Evolutionary conservation across 1,140 invertebrate species (phyloP), one percentile per base, ranked within the genome.

Genomic region (Ptiloglossa arizonensis): DNA sequence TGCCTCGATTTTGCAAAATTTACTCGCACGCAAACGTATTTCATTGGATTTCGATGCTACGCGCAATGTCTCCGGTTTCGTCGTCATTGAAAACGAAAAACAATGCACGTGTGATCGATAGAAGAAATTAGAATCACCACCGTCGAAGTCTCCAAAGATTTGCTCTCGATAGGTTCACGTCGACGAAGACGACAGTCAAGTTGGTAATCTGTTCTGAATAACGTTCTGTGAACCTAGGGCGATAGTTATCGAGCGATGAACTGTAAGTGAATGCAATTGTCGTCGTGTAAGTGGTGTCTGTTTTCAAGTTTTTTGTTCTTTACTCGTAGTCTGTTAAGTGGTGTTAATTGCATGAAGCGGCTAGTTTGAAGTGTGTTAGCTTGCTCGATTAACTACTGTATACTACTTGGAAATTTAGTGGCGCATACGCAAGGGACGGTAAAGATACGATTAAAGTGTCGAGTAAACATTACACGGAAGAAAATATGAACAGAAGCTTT

Each of bases 271-370:
- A 13, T 74, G n/a, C 24, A 46, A 41, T 46, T 67, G 54, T 59
- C 63, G 64, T 76, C 22, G 64, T 59, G 29, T 67, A 32, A 46
- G 38, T 67, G 19, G 27, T 50, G 29, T 68, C 54, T 50, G 44
- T 69, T 24, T 35, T 59, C 19, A 22, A 24, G 17, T 38, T 44
- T 66, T 41, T 52, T 32, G 0, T 59, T 8, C 32, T 56, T 41
- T 64, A 27, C 24, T 54, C 1, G 17, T 54, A 27, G 22, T 54
- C 17, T 64, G 63, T 75, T 48, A 75, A 48, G 19, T 48, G 22
- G 41, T 27, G 44, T 76, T 76, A 76, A 76, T 76, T 69, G 73
- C 73, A 15, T 50, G 1, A 76, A 76, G 73, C 73, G 32, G 22
- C 66, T 76, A 48, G 50, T 41, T 27, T 19, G 5, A 19, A 50